A percentile compares a stretch with the other conserved stretches of the same genome.
These are phyloP conservation scores for Anabacerthia variegaticeps DNA, from an alignment of 2,797 vertebrate genomes.

Conservation along the genomic window DNA sequence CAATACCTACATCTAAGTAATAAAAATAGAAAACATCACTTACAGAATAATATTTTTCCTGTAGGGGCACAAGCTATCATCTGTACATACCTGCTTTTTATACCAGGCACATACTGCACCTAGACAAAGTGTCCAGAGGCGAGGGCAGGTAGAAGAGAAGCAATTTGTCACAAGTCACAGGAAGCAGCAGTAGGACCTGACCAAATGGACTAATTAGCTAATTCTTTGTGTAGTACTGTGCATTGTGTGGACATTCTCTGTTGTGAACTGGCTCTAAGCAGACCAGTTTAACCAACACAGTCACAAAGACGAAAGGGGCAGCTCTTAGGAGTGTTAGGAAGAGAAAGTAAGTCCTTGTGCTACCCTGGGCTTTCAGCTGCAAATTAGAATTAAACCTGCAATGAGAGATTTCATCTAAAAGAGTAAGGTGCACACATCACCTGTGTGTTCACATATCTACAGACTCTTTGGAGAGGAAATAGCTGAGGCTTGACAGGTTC, in stretches of 20 bases:
- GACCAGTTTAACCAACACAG: background rate
- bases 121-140: background rate
- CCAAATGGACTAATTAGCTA: background rate
- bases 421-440: too few species aligned
- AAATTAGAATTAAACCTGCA: background rate
- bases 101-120: background rate
- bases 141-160: background rate
- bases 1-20: background rate
- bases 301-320: background rate
- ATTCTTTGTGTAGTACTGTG: background rate
- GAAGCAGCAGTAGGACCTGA: background rate
- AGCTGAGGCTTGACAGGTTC: background rate
- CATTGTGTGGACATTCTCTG: background rate
- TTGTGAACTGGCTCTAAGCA: background rate
- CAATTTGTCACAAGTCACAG: background rate
- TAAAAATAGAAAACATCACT: conserved; percentile 27
- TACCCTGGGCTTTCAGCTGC: background rate
- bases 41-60: background rate
- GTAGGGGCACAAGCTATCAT: background rate
- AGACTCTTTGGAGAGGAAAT: background rate
- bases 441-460: background rate
- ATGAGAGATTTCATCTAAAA: background rate
- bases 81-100: background rate
- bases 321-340: background rate
- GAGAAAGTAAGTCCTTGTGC: background rate